Base-by-base conservation (phyloP, 1,140 invertebrate genomes). In the Octopus sinensis region DNA sequence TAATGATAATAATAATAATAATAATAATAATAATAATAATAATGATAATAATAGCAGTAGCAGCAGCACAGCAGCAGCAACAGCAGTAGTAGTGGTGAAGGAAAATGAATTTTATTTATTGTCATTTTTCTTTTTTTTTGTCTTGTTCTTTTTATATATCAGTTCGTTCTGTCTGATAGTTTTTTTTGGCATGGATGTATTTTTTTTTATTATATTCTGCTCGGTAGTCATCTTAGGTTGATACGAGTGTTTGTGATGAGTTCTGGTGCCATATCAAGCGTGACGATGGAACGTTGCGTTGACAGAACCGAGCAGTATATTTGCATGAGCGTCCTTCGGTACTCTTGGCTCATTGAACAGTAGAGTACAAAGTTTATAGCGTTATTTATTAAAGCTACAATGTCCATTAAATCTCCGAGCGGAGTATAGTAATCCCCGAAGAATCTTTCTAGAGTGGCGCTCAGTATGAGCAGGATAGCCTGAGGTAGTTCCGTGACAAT, bases 331-430 rank as follows among this genome's bases (percentile, higher is more conserved):
- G 96, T 96, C 54, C 93, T 93, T 10, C 96, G 92, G 89, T 98
- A 98, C 91, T 97, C 96, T 53, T 95, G 92, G 76, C 95, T 96
- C 96, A 98, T 98, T 52, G 94, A 93, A 84, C 96, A 98, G 88
- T 98, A 98, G 4, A 98, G 92, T 54, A 98, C 94, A 87, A 98
- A 98, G 88, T 97, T 97, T 53, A 98, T 94, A 6, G 95, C 94
- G 4, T 95, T 96, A 90, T 98, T 98, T 79, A 98, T 90, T 0
- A 98, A 91, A 0, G 97, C 97, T 78, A 97, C 89, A 23, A 97
- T 93, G 88, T 98, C 97, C 95, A 98, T 96, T 7, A 97, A 85
- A 88, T 97, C 96, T 1, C 96, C 96, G 73, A 97, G 94, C 12
- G 90, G 86, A 62, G 86, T 85, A 82, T 90, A 90, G 51, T 91